Percentiles rank a stretch among this genome's conserved stretches.
Conservation (phyloP, 2,888 invertebrate genomes). For the Miltochrista miniata region DNA sequence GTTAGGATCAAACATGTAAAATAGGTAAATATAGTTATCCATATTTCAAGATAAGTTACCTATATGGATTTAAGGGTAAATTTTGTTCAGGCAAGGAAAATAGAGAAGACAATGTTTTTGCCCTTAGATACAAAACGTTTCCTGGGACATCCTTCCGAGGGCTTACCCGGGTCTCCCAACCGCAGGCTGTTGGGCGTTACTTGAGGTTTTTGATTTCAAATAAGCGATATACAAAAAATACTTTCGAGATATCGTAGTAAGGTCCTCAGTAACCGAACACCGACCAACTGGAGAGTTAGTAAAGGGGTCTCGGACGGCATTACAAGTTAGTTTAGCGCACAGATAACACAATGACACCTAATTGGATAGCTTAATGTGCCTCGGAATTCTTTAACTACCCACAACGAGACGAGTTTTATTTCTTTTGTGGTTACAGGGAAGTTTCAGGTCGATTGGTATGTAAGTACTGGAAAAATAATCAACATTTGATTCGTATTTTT, state of each 20-base stretch:
- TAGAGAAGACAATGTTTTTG: no score
- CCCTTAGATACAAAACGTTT: no score
- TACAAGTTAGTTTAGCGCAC: slow-evolving; percentile 46
- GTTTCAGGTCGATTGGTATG: slow-evolving; percentile 5
- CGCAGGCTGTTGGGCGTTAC: no score
- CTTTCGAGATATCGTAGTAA: slow-evolving; percentile 29
- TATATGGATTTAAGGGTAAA: no score
- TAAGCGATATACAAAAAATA: not conserved
- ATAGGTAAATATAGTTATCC: no score
- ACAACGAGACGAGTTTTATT: slow-evolving; percentile 25
- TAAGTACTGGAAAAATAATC: no score
- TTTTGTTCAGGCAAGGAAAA: no score
- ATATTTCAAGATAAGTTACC: no score
- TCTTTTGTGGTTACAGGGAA: not conserved
- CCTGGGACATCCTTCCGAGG: no score
- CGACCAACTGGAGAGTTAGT: slow-evolving; percentile 39
- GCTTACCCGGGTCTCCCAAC: no score
- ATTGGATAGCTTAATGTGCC: slow-evolving; percentile 56
- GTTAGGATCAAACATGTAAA: no score
- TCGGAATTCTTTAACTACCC: slow-evolving; percentile 29
- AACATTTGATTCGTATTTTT: no score
- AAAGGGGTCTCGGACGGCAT: slow-evolving; percentile 57
- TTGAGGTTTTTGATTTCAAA: not conserved
- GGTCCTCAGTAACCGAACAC: slow-evolving; percentile 35
- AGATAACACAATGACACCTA: slow-evolving; percentile 55